Conservation (phyloP, 2,113 vertebrate genomes). For the Sminthopsis crassicaudata region DNA sequence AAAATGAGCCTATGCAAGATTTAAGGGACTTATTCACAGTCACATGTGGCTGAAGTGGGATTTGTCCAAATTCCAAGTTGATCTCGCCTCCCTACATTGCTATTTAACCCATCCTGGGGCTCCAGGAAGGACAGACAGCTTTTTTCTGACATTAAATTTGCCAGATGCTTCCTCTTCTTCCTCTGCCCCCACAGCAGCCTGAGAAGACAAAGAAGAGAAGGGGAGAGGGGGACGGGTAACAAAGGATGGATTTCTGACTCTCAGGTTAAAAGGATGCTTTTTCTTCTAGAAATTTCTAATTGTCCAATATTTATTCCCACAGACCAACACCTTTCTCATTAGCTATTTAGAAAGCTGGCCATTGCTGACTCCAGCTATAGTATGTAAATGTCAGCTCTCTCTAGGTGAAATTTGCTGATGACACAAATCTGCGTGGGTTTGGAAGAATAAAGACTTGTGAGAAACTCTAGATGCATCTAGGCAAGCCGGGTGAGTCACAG, state of each 20-base stretch:
- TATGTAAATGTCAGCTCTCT: slow-evolving; percentile 66
- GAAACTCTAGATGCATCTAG: slow-evolving; percentile 43
- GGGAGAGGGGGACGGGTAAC: background rate
- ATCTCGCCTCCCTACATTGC: background rate
- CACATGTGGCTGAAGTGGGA: background rate
- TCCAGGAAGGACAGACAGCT: background rate
- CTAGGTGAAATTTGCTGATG: slow-evolving; percentile 73
- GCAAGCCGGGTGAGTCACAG: slow-evolving; percentile 52
- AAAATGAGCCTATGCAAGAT: background rate
- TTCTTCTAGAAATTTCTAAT: slow-evolving; percentile 52
- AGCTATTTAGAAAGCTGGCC: slow-evolving; percentile 57
- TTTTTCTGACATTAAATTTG: background rate
- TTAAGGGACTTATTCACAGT: background rate
- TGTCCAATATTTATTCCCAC: slow-evolving; percentile 59
- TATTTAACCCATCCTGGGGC: background rate
- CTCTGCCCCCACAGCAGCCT: background rate
- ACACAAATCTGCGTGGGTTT: slow-evolving; percentile 60
- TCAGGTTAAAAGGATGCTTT: slow-evolving; percentile 36
- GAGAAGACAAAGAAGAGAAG: background rate
- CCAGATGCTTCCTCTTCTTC: background rate
- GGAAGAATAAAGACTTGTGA: slow-evolving; percentile 48
- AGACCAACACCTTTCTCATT: slow-evolving; percentile 63
- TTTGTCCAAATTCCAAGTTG: background rate
- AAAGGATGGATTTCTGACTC: background rate
- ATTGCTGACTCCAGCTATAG: slow-evolving; percentile 53